Evolutionary conservation across 2,797 vertebrate genomes (phyloP), one percentile per base, ranked within the genome.

Genomic region (Mareca penelope): DNA sequence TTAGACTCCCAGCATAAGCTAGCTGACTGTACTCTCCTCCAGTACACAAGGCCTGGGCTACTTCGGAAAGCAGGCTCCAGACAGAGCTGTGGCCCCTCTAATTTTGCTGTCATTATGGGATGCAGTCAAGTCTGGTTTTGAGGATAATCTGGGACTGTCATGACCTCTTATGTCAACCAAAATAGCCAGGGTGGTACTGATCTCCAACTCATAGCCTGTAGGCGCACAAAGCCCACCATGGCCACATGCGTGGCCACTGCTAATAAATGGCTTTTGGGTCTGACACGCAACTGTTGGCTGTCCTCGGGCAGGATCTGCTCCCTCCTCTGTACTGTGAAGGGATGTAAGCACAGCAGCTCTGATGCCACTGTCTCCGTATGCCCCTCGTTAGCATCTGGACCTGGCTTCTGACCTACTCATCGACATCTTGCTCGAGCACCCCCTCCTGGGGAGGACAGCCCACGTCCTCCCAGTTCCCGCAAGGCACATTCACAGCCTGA

Each of bases 401-500:
- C 44, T 77, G 60, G 31, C 18, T 69, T 31, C 21, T 61, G 64
- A 67, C 29, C 56, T 91, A 9, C 33, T 50, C 52, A 75, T 35
- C 52, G 77, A 33, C 21, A 56, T 39, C 13, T 57, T 52, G 28
- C 21, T 68, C 2, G 1, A 28, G 26, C 29, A 73, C 4, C 5
- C 12, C 70, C 19, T 59, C 57, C 40, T 1, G 3, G 14, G 55
- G 26, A 69, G 61, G 63, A 24, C 29, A 28, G 48, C 28, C 65
- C 31, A 1, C 3, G 12, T 29, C 71, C 70, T 81, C 57, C 35
- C 23, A 37, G 29, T 39, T 64, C 31, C 10, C 1, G 5, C 57
- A 59, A n/a, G 1, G 7, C 0, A 0, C 1, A 1, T 39, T 75
- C 39, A 37, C 15, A 35, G 50, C 14, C 56, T 73, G 59, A 46